A percentile compares a stretch with the other conserved stretches of the same genome.
These are phyloP conservation scores for Falcunculus frontatus DNA, from an alignment of 2,113 vertebrate species.

Conservation along the genomic window DNA sequence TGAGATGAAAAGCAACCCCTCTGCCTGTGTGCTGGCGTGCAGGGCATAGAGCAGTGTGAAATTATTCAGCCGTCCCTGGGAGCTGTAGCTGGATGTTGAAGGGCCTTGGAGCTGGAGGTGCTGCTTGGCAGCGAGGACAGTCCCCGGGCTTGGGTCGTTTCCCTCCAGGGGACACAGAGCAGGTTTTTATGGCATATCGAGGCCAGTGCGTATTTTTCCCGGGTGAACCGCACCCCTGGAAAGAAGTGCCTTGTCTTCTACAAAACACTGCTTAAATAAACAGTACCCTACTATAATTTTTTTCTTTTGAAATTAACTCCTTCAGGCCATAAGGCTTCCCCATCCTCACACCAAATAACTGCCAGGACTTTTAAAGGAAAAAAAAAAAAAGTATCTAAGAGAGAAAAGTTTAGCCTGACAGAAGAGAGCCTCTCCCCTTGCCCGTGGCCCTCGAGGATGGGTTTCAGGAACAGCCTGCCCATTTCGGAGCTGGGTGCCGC, in stretches of 20 bases:
- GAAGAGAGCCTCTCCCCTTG: background rate
- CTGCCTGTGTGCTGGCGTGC: background rate
- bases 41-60: background rate
- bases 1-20: background rate
- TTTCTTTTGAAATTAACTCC: constrained; percentile 48
- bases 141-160: background rate
- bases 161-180: background rate
- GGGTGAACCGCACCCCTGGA: background rate
- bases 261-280: constrained; percentile 21
- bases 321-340: constrained; percentile 7
- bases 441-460: background rate
- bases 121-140: rapidly evolving
- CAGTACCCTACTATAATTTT: constrained; percentile 19
- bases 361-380: background rate
- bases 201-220: background rate
- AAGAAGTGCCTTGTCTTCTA: background rate
- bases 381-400: background rate
- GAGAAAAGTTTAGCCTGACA: background rate
- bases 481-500: background rate
- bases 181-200: background rate
- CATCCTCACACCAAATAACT: background rate
- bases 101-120: background rate
- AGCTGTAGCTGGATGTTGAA: background rate
- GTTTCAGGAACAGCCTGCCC: background rate
- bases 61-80: background rate